Percentiles rank a stretch among this genome's conserved stretches.
Conservation (phyloP, 2,113 vertebrate species). For the Ameiurus melas region DNA sequence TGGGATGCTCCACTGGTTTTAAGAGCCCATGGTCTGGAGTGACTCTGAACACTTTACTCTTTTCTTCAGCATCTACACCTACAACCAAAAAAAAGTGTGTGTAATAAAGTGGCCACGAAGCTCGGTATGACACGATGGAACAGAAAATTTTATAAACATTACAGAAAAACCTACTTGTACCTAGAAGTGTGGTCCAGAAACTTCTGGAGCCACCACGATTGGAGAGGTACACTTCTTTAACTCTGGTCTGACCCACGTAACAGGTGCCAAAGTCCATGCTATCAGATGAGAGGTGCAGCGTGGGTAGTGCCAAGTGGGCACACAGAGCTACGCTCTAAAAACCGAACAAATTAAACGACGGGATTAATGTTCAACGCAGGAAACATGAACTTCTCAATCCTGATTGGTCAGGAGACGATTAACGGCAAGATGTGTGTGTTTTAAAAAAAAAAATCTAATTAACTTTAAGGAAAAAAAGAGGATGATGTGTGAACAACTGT, state of each 20-base stretch:
- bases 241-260: slow-evolving; percentile 71
- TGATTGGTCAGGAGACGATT: neutral
- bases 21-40: slow-evolving; percentile 76
- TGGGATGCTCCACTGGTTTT: slow-evolving; percentile 54
- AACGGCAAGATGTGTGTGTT: too few relatives aligned
- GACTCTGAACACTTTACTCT: slow-evolving; percentile 69
- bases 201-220: slow-evolving; percentile 76
- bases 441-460: too few relatives aligned
- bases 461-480: neutral
- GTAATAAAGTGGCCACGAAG: neutral
- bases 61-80: slow-evolving; percentile 53
- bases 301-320: slow-evolving; percentile 73
- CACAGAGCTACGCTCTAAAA: slow-evolving; percentile 78
- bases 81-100: neutral
- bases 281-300: slow-evolving; percentile 75
- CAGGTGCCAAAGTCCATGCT: slow-evolving; percentile 81
- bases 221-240: slow-evolving; percentile 71
- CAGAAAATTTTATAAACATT: neutral
- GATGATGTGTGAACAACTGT: neutral
- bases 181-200: slow-evolving; percentile 77
- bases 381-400: neutral
- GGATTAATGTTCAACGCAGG: neutral
- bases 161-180: slow-evolving; percentile 61
- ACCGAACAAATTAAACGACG: neutral
- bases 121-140: neutral